These are phyloP conservation scores for Epicampocera succincta DNA, from an alignment of 2,888 invertebrate genomes.

Conservation along the genomic window DNA sequence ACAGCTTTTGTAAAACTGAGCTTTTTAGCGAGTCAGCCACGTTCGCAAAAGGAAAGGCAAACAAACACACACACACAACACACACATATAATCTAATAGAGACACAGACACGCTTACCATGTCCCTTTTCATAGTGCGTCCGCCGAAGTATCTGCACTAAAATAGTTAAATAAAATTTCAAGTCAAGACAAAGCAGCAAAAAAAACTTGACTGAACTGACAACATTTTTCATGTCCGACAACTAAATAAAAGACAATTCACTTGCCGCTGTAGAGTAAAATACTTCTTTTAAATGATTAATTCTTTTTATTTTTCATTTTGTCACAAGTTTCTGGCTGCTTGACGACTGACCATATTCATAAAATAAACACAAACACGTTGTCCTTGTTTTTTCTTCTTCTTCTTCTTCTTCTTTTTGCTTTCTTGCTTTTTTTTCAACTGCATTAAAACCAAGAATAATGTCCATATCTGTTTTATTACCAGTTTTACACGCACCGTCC, in stretches of 20 bases:
- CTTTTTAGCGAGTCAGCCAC: conserved; percentile 58
- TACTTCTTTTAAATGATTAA: conserved; percentile 59
- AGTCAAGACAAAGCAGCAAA: not conserved
- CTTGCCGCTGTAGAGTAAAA: conserved; percentile 67
- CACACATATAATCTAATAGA: too few relatives aligned
- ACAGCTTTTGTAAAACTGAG: conserved; percentile 57
- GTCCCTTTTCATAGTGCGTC: not conserved
- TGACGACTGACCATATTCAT: conserved; percentile 34
- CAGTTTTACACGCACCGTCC: conserved; percentile 6
- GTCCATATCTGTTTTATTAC: conserved; percentile 3
- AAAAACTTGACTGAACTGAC: conserved; percentile 61
- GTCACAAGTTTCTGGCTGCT: conserved; percentile 36
- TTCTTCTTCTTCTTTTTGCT: not conserved
- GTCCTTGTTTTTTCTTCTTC: too few relatives aligned
- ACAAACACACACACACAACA: conserved; percentile 13
- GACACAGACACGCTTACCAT: too few relatives aligned
- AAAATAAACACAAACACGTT: conserved; percentile 1
- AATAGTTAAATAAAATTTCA: conserved; percentile 21
- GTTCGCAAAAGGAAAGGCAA: conserved; percentile 45
- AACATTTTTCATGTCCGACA: conserved; percentile 72
- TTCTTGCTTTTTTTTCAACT: not conserved
- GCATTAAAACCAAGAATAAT: conserved; percentile 15
- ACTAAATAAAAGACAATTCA: conserved; percentile 74
- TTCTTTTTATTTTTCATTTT: conserved; percentile 57
- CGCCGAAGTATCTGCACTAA: conserved; percentile 8